Base-by-base conservation (phyloP, 2,113 vertebrate genomes). In the Neopipo cinnamomea region DNA sequence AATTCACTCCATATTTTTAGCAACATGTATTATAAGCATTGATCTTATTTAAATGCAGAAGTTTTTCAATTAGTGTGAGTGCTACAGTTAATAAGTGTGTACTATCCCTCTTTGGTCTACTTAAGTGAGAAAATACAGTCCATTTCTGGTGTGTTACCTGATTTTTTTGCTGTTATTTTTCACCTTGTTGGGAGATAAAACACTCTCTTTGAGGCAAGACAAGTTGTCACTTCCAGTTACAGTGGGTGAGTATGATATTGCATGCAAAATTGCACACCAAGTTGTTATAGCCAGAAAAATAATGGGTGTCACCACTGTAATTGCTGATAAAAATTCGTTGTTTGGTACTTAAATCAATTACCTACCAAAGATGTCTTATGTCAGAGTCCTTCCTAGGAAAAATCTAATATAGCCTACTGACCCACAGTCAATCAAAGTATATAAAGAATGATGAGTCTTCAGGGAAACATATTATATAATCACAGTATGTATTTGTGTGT, bases 151-250 rank as follows among this genome's bases (percentile, higher is more conserved):
- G 24, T 68, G 42, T 80, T 91, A 86, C 49, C 22, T 91, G 58
- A 95, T 81, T 95, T 47, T 95, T 12, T 75, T 73, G 50, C 52
- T 27, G 24, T 77, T 95, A 85, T 94, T 96, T 97, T 97, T 91
- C 49, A 80, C 21, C 77, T 89, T 77, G 77, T 23, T 94, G 58
- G 39, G 58, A 88, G 33, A 93, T 56, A 91, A 96, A 95, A 95
- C 55, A 95, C 89, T 91, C 70, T 88, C 47, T 96, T 96, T 78
- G 67, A 95, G 46, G 42, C 58, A 70, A 92, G 79, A 95, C 30
- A 92, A 65, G 46, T 88, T 98, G 96, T 98, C 98, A 93, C 35
- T 96, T 97, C 59, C 82, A 88, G 76, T 98, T 98, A 95, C 65
- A 86, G 28, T 79, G n/a, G n/a, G 20, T 73, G 76, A 95, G 41